Percentiles rank a stretch among this genome's conserved stretches.
Conservation (phyloP, 2,888 invertebrate genomes). For the Hypena proboscidalis region DNA sequence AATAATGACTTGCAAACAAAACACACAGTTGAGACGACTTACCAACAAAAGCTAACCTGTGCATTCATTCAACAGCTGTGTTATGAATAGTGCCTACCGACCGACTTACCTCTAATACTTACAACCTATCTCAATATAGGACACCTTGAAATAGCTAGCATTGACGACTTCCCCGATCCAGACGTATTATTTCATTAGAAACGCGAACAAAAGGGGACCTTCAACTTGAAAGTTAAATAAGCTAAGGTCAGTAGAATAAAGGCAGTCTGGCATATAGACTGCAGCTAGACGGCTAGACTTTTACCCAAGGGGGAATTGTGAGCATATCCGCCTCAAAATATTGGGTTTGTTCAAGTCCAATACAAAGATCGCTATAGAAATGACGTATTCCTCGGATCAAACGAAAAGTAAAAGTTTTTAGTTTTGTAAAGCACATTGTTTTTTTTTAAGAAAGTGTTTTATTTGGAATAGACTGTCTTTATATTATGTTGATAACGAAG, state of each 20-base stretch:
- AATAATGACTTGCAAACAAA: slow-evolving; percentile 2
- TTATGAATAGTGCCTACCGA: slow-evolving; percentile 60
- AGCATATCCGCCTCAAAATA: slow-evolving; percentile 46
- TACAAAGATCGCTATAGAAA: slow-evolving; percentile 36
- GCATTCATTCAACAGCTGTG: slow-evolving; percentile 68
- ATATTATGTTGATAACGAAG: no score
- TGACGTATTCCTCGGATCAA: slow-evolving; percentile 3
- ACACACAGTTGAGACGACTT: slow-evolving; percentile 39
- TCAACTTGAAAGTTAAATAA: slow-evolving; percentile 78
- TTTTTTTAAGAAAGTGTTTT: no score
- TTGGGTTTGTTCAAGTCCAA: slow-evolving; percentile 27
- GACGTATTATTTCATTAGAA: slow-evolving; percentile 47
- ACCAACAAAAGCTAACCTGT: slow-evolving; percentile 52
- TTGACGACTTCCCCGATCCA: slow-evolving; percentile 67
- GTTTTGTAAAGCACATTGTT: neutral
- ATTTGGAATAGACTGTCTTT: no score
- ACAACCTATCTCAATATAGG: slow-evolving; percentile 81
- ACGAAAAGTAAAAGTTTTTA: slow-evolving; percentile 30
- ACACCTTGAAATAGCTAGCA: slow-evolving; percentile 69
- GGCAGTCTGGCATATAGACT: slow-evolving; percentile 56
- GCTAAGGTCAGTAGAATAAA: slow-evolving; percentile 75
- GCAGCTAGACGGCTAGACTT: slow-evolving; percentile 76
- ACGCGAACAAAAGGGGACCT: slow-evolving; percentile 64
- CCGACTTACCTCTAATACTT: slow-evolving; percentile 64
- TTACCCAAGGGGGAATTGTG: slow-evolving; percentile 53